These are phyloP conservation scores for Lucilia cuprina DNA, from an alignment of 1,140 invertebrate species.

Conservation along the genomic window DNA sequence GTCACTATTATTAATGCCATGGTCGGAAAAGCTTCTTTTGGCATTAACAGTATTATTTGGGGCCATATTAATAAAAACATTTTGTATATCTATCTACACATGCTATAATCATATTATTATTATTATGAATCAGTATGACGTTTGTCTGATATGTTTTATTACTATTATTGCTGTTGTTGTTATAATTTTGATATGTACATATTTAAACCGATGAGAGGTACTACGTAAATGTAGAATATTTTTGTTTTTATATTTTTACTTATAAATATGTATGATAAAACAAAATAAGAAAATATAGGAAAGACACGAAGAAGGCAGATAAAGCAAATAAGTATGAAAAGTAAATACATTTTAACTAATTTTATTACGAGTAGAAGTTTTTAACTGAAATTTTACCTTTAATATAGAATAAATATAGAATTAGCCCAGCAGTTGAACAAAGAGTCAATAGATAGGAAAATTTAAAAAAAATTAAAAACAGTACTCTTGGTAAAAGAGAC, in stretches of 20 bases:
- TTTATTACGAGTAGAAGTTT: not conserved
- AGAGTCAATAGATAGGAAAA: too few species aligned
- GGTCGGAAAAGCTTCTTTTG: too few species aligned
- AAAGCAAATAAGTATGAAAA: not conserved
- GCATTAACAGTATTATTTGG: too few species aligned
- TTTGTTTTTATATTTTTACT: not conserved
- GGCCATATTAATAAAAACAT: too few species aligned
- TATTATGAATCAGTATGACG: not conserved
- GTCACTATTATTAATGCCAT: too few species aligned
- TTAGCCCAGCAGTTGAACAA: too few species aligned
- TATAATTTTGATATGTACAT: not conserved
- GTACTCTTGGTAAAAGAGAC: too few species aligned
- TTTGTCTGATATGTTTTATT: not conserved
- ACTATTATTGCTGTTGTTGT: not conserved
- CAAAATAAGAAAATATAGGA: not conserved
- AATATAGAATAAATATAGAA: too few species aligned
- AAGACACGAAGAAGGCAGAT: not conserved
- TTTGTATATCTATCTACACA: too few species aligned
- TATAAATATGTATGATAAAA: not conserved
- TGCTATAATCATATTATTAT: not conserved
- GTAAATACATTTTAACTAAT: not conserved
- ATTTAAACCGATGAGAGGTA: not conserved
- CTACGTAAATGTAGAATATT: not conserved
- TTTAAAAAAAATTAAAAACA: too few species aligned
- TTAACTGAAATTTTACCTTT: not conserved